Percentiles rank a stretch among this genome's conserved stretches.
Conservation (phyloP, 2,797 vertebrate species). For the Platalea minor region DNA sequence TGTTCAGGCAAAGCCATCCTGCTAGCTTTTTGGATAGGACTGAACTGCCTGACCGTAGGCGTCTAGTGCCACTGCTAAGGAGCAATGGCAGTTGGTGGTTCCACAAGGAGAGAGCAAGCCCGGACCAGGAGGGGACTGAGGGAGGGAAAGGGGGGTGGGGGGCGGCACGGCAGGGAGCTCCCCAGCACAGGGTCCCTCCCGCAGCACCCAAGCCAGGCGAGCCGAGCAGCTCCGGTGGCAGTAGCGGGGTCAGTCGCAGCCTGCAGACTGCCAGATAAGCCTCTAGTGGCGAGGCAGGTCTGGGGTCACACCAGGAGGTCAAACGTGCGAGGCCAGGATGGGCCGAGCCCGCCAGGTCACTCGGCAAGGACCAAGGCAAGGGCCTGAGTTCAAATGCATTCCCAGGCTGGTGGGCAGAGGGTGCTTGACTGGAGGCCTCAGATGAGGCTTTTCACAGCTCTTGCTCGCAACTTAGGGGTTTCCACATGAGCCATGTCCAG, state of each 20-base stretch:
- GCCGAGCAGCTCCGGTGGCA: background rate
- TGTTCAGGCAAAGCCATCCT: background rate
- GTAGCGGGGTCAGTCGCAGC: fast-evolving
- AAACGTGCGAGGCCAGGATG: too few relatives aligned
- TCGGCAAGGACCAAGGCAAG: too few relatives aligned
- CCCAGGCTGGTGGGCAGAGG: background rate
- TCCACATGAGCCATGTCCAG: background rate
- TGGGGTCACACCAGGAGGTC: background rate
- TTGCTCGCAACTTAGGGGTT: too few relatives aligned
- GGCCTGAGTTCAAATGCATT: too few relatives aligned
- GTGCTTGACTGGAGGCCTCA: too few relatives aligned
- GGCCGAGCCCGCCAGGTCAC: background rate
- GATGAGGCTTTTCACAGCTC: background rate
- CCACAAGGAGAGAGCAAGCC: background rate
- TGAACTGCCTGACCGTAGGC: background rate
- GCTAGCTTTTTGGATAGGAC: background rate
- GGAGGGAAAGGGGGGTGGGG: fast-evolving
- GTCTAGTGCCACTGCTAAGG: background rate
- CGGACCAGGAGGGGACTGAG: background rate
- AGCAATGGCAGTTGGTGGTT: background rate
- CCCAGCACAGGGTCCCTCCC: background rate
- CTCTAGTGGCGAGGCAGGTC: fast-evolving
- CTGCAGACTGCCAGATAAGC: background rate
- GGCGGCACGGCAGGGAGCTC: background rate
- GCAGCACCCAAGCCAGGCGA: background rate